Base-by-base conservation (phyloP, 2,113 vertebrate species). In the Prunella fulvescens region DNA sequence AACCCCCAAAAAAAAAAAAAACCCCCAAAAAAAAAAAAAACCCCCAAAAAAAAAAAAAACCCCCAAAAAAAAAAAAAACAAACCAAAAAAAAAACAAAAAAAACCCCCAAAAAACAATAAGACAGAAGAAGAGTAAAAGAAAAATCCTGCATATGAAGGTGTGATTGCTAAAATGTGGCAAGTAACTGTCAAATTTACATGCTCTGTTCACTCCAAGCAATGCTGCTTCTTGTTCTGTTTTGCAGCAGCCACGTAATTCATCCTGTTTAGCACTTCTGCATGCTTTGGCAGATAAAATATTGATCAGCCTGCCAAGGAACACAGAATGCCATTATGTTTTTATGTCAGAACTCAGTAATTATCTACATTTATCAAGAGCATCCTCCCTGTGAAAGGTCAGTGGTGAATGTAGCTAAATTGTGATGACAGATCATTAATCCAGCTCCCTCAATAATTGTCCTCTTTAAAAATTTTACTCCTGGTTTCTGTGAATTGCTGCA, bases 371-470 rank as follows among this genome's bases (percentile, higher is more conserved):
- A 98, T 98, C 98, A 98, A 97, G 97, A 95, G 95, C 65, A 93
- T 97, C 97, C 95, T 97, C 96, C 89, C 82, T 69, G 90, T 95
- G 96, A 98, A 98, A 98, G 98, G 98, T 98, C 98, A 98, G 92
- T 77, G 64, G 95, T 86, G 93, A 97, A 96, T 97, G 92, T 96
- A 96, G 96, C 97, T 97, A 98, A 98, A 96, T 97, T 98, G 96
- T 97, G 97, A 97, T 98, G 98, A 98, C 98, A 98, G 94, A 97
- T 97, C 98, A 98, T 98, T 98, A 98, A 98, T 98, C 97, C 97
- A 95, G 95, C 71, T 98, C 91, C 95, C 91, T 97, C 98, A 95
- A 97, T 98, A 98, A 98, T 90, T 97, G 97, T 92, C 92, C 97
- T 94, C 96, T 97, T 96, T 96, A 97, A 96, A 97, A 97, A 97